Evolutionary conservation across 2,797 vertebrate species (phyloP).

Genomic region (Myotis vivesi): DNA sequence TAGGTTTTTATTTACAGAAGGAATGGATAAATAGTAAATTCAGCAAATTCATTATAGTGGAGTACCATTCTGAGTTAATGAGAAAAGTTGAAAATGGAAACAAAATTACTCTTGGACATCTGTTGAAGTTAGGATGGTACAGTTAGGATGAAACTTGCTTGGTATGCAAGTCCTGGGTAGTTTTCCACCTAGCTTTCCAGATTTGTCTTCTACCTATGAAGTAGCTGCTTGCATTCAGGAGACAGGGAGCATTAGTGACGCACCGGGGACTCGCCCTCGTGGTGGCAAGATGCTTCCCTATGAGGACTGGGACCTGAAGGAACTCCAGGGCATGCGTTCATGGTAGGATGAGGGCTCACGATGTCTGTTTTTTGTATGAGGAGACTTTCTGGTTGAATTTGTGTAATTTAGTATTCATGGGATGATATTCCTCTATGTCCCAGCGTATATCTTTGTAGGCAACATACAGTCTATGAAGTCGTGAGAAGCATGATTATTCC

Average conservation of each 20-base stretch:
- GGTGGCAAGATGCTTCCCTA: not conserved
- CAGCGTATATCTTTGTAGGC: slow-evolving; percentile 26
- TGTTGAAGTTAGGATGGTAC: not conserved
- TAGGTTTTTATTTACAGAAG: slow-evolving; percentile 16
- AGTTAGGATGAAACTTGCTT: not conserved
- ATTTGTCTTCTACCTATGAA: not conserved
- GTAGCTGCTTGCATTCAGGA: not conserved
- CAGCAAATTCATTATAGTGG: not conserved
- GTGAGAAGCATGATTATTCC: not conserved
- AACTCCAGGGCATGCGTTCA: not conserved
- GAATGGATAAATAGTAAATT: not conserved
- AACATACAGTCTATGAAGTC: not conserved
- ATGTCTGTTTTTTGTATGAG: not conserved
- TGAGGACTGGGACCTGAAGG: not conserved
- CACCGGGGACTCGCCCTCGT: not conserved
- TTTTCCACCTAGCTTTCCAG: not conserved
- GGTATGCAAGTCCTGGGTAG: not conserved
- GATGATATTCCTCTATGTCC: not conserved
- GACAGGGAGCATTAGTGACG: not conserved
- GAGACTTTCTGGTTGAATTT: not conserved
- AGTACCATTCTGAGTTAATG: not conserved
- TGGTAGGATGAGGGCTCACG: not conserved
- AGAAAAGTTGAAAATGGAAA: slow-evolving; percentile 12
- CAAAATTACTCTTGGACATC: not conserved
- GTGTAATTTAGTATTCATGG: not conserved